A percentile compares a stretch with the other conserved stretches of the same genome.
Conservation (phyloP, 2,888 invertebrate species). For the Apamea crenata region DNA sequence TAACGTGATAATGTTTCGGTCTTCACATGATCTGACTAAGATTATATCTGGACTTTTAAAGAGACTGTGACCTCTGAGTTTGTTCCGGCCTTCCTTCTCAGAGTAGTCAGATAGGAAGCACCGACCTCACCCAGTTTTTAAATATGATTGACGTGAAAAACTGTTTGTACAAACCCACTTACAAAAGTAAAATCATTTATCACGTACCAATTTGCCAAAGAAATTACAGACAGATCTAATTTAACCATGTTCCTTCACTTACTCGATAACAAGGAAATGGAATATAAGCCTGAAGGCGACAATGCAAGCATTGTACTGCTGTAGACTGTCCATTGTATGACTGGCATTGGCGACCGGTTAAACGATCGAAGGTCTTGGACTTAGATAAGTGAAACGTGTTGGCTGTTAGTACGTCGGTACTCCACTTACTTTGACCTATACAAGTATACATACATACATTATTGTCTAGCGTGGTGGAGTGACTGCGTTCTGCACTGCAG, state of each 20-base stretch:
- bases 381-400: conserved; percentile 70
- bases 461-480: conserved; percentile 22
- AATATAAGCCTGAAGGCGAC: conserved; percentile 63
- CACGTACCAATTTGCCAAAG: not conserved
- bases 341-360: conserved; percentile 80
- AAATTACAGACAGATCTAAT: conserved; percentile 32
- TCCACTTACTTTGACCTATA: conserved; percentile 60
- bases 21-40: not conserved
- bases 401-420: conserved; percentile 52
- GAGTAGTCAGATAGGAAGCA: not conserved
- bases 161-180: no score
- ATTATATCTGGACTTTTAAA: not conserved
- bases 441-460: conserved; percentile 3
- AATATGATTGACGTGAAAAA: not conserved
- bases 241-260: conserved; percentile 43
- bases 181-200: not conserved
- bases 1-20: not conserved
- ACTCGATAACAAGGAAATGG: conserved; percentile 64
- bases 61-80: not conserved
- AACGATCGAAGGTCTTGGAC: conserved; percentile 79
- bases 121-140: not conserved
- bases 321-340: conserved; percentile 78
- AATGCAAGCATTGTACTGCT: conserved; percentile 69
- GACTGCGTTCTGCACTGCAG: conserved; percentile 4
- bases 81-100: not conserved